Evolutionary conservation across 1,140 invertebrate genomes (phyloP), one percentile per base, ranked within the genome.

Genomic region (Drosophila orena): DNA sequence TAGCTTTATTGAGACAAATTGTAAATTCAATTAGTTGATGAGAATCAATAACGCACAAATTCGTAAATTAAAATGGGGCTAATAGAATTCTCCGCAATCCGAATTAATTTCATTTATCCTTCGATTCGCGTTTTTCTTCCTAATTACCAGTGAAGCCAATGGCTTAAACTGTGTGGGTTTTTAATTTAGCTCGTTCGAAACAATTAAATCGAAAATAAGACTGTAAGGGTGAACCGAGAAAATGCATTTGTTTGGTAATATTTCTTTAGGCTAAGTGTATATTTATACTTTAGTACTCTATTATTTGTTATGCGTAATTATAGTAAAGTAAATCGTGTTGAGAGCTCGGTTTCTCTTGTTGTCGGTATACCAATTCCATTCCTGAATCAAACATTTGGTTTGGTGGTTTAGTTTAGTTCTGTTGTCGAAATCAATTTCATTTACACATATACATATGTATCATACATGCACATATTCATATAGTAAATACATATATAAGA

Each of bases 251-350:
- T 10, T 12, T 20, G 46, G 7, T 47, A n/a, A 24, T 55, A 11
- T 17, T 40, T 69, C 40, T 1, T 4, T 69, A 56, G 47, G 42
- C 20, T 69, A 34, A 55, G 42, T 71, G 44, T 55, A 59, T 57
- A 64, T 44, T 66, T 58, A 47, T 27, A 56, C 40, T 35, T 34
- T 43, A 35, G 15, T 70, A 50, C 66, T 55, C 49, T 65, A 46
- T 68, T 58, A 59, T 59, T 60, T 14, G 42, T 68, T 73, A 54
- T 46, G 35, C 38, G 52, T 56, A 57, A 52, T 71, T 62, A 35
- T 42, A 75, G 65, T 88, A 88, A 86, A 86, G 78, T 88, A 88
- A 88, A 79, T 88, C 68, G 62, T 79, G 46, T 84, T 76, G 56
- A 68, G 68, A 66, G 71, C 77, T 66, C 46, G 30, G 44, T 57